Percentiles rank a stretch among this genome's conserved stretches.
These are phyloP conservation scores for Pegoplata infirma DNA, from an alignment of 2,888 invertebrate species.

Conservation along the genomic window DNA sequence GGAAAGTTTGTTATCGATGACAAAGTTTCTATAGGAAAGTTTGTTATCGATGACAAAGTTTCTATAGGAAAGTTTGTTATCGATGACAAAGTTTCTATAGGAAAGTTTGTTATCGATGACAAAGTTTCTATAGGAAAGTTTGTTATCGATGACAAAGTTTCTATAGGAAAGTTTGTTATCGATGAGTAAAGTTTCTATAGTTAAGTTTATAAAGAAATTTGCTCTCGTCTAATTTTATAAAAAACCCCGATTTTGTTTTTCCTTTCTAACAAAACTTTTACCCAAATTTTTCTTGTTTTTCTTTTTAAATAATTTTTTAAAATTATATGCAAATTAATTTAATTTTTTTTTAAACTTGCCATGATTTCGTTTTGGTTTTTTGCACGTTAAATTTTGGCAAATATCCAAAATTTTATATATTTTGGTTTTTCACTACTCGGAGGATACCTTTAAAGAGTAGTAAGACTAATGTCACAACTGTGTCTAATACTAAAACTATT, in stretches of 20 bases:
- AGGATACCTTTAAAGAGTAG: slow-evolving; percentile 39
- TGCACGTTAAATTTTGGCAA: slow-evolving; percentile 47
- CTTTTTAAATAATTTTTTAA: not conserved
- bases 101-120: too few species aligned
- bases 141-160: too few species aligned
- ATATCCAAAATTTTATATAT: slow-evolving; percentile 33
- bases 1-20: too few species aligned
- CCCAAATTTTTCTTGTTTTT: not conserved
- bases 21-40: too few species aligned
- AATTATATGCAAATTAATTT: not conserved
- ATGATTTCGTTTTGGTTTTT: slow-evolving; percentile 37
- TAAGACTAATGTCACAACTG: slow-evolving; percentile 46
- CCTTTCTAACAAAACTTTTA: not conserved
- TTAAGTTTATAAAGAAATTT: too few species aligned
- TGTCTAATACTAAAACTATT: slow-evolving; percentile 38
- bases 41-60: too few species aligned
- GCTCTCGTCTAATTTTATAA: too few species aligned
- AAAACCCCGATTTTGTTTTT: not conserved
- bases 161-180: too few species aligned
- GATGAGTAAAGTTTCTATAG: too few species aligned
- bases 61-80: too few species aligned
- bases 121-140: too few species aligned
- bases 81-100: too few species aligned
- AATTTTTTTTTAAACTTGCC: slow-evolving; percentile 34
- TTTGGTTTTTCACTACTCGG: slow-evolving; percentile 12